Evolutionary conservation across 2,113 vertebrate species (phyloP), one percentile per base, ranked within the genome.

Genomic region (Oreocharis arfaki): DNA sequence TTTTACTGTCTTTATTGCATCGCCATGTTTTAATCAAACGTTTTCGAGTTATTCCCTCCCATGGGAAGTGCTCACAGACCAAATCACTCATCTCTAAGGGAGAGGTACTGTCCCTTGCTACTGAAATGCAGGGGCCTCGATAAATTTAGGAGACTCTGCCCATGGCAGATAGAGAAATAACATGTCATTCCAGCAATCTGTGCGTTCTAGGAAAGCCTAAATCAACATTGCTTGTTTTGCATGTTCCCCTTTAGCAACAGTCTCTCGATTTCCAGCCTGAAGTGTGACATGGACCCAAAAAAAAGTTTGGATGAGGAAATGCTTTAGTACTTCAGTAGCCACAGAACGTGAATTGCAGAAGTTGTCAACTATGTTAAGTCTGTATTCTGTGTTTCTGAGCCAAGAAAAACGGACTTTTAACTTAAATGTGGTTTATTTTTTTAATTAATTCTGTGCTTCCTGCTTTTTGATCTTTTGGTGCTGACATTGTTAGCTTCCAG

Each of bases 201-300:
- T 96, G 94, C 83, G 39, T 94, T 97, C 95, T 97, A 97, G 96
- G 96, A 97, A 97, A 96, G 61, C 73, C 50, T 90, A 83, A 93
- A 89, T 92, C 94, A 93, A 92, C 86, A 87, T 50, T 53, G 65
- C 57, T 74, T 61, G 74, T 82, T 83, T 90, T 93, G 63, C 35
- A 5, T 77, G 87, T 73, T 78, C 59, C 78, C 65, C 75, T 93
- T 96, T 85, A 85, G 70, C 85, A 94, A 28, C 50, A 33, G 47
- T 71, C 89, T 49, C 71, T 84, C 41, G 4, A 12, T 87, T 87
- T 87, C 87, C 74, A 63, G 57, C 78, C 46, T 69, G 28, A 94
- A 90, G 53, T 56, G 53, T 83, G 85, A 49, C 50, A 13, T 44
- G n/a, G 27, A 57, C 71, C 9, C 13, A 8, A 32, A 35, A 49